Evolutionary conservation across 2,888 invertebrate genomes (phyloP).

Genomic region (Drosophila mercatorum): DNA sequence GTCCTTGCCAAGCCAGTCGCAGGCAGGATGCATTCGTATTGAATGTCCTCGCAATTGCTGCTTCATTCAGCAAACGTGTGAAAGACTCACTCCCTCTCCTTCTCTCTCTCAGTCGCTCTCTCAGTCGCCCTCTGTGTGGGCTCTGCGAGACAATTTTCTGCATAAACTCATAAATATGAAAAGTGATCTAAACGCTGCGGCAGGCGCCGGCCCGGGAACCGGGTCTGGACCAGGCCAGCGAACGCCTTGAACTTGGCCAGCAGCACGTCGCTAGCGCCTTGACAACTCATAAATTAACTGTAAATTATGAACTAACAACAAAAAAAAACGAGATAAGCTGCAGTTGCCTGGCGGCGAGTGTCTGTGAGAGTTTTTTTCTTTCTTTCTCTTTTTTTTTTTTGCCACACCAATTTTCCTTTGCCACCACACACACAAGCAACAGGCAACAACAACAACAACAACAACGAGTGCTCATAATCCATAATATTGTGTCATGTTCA

Average conservation of each 20-base stretch:
- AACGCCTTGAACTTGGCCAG: conserved; percentile 74
- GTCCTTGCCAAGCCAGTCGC: conserved; percentile 62
- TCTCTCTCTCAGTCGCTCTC: neutral
- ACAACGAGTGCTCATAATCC: conserved; percentile 65
- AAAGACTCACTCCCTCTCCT: conserved; percentile 28
- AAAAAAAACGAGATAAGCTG: conserved; percentile 51
- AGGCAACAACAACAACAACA: conserved; percentile 24
- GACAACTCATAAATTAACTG: conserved; percentile 82
- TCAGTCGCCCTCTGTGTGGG: conserved; percentile 44
- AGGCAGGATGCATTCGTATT: conserved; percentile 77
- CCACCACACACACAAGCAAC: conserved; percentile 31
- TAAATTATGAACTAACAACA: conserved; percentile 77
- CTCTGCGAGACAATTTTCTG: conserved; percentile 74
- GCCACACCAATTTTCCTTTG: conserved; percentile 67
- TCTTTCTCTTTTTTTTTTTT: conserved; percentile 28
- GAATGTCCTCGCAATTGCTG: conserved; percentile 63
- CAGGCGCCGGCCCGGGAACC: conserved; percentile 53
- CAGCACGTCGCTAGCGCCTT: conserved; percentile 69
- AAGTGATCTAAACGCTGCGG: conserved; percentile 68
- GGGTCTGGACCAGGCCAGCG: conserved; percentile 8
- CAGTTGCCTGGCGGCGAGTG: conserved; percentile 38
- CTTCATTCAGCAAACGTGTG: conserved; percentile 68
- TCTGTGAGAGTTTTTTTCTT: conserved; percentile 33
- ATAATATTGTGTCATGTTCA: conserved; percentile 79
- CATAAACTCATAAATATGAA: conserved; percentile 83